Evolutionary conservation across 2,113 vertebrate species (phyloP).

Genomic region (Stegostoma tigrinum): DNA sequence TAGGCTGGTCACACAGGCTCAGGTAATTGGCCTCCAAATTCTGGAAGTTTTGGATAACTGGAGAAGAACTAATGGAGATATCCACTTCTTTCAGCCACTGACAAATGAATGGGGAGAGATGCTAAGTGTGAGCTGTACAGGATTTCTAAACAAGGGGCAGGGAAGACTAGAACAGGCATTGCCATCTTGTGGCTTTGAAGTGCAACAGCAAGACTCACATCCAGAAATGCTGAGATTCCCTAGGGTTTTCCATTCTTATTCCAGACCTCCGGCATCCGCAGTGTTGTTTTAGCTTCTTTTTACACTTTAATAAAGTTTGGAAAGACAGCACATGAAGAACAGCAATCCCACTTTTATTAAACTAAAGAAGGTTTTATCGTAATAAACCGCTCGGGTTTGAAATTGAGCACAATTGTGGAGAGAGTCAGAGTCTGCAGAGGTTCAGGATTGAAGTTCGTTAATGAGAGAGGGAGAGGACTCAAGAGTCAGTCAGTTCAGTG

Average conservation of each 20-base stretch:
- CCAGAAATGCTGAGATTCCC: too few species aligned
- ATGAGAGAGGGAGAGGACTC: too few species aligned
- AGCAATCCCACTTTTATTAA: neutral
- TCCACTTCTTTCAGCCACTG: neutral
- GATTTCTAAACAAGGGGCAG: neutral
- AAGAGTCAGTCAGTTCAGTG: too few species aligned
- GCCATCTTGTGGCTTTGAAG: neutral
- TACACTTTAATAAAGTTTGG: neutral
- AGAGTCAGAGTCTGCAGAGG: too few species aligned
- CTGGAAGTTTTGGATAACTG: too few species aligned
- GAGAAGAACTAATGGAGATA: too few species aligned
- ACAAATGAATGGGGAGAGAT: neutral
- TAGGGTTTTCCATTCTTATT: too few species aligned
- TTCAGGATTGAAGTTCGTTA: too few species aligned
- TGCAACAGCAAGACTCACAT: neutral
- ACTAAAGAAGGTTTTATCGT: neutral
- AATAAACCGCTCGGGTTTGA: neutral
- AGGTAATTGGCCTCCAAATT: too few species aligned
- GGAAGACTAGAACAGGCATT: neutral
- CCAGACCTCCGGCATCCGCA: too few species aligned
- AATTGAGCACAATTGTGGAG: neutral
- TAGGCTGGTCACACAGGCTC: too few species aligned
- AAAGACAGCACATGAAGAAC: neutral
- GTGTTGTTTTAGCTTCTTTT: too few species aligned
- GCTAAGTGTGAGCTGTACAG: neutral